Percentiles rank a stretch among this genome's conserved stretches.
Conservation (phyloP, 2,113 vertebrate genomes). For the Coptodon rendalli region DNA sequence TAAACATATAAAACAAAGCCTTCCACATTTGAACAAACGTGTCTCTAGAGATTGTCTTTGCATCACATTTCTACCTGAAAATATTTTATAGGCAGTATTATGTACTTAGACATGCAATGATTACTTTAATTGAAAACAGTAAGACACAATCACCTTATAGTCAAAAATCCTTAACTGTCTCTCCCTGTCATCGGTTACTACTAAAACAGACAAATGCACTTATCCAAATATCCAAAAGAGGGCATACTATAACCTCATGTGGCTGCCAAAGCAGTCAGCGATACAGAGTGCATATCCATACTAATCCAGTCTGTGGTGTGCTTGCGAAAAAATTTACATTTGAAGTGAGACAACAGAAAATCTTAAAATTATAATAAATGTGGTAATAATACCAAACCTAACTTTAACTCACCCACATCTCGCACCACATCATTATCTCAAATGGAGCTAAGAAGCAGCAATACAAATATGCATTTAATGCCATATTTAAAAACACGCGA, state of each 20-base stretch:
- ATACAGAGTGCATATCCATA: not conserved
- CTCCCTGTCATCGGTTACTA: not conserved
- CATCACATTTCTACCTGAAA: not conserved
- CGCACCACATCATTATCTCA: not conserved
- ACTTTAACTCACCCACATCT: not conserved
- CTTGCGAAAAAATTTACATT: not conserved
- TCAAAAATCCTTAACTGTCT: not conserved
- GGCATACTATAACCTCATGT: not conserved
- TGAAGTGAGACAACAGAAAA: not conserved
- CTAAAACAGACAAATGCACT: not conserved
- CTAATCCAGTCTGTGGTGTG: not conserved
- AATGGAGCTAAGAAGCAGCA: not conserved
- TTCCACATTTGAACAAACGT: not conserved
- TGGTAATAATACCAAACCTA: not conserved
- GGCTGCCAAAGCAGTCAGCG: not conserved
- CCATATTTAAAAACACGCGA: not conserved
- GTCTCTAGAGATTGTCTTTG: not conserved
- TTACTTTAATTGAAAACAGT: not conserved
- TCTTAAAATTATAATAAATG: not conserved
- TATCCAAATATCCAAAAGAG: not conserved
- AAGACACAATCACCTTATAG: not conserved
- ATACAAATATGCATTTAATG: not conserved
- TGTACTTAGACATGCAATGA: not conserved
- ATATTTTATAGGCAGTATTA: not conserved
- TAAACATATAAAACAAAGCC: not conserved